Conservation (phyloP, 2,113 vertebrate genomes). For the Hiodon tergisus region DNA sequence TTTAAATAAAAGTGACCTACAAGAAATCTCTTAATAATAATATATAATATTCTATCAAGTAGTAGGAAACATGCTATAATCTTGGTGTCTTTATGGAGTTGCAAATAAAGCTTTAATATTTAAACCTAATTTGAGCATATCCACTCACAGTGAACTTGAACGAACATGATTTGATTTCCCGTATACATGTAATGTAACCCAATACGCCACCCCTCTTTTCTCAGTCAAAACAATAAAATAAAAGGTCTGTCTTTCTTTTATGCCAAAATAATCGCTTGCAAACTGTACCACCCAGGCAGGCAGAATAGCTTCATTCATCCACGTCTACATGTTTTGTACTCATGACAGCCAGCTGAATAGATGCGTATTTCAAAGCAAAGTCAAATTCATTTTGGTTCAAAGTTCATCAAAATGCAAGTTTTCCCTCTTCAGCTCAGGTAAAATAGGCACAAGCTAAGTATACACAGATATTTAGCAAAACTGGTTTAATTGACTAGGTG, state of each 20-base stretch:
- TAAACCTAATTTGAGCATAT: background rate
- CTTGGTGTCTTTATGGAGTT: background rate
- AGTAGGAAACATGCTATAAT: background rate
- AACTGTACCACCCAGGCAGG: background rate
- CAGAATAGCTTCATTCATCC: background rate
- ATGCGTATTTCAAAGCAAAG: background rate
- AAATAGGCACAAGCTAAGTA: too few relatives aligned
- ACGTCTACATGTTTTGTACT: background rate
- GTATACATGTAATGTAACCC: background rate
- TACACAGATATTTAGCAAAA: too few relatives aligned
- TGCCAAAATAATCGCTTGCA: background rate
- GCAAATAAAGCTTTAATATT: background rate
- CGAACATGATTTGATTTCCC: background rate
- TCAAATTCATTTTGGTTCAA: background rate
- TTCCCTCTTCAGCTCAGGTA: background rate
- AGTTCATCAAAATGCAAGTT: background rate
- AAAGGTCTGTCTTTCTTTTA: background rate
- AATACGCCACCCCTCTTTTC: background rate
- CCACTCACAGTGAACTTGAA: background rate
- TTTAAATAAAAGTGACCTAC: background rate
- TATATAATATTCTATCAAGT: too few relatives aligned
- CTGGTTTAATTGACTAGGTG: too few relatives aligned
- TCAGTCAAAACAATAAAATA: background rate
- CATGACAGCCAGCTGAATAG: background rate
- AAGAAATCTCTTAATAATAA: too few relatives aligned